Base-by-base conservation (phyloP, 1,140 invertebrate species). In the Lordiphosa stackelbergi region DNA sequence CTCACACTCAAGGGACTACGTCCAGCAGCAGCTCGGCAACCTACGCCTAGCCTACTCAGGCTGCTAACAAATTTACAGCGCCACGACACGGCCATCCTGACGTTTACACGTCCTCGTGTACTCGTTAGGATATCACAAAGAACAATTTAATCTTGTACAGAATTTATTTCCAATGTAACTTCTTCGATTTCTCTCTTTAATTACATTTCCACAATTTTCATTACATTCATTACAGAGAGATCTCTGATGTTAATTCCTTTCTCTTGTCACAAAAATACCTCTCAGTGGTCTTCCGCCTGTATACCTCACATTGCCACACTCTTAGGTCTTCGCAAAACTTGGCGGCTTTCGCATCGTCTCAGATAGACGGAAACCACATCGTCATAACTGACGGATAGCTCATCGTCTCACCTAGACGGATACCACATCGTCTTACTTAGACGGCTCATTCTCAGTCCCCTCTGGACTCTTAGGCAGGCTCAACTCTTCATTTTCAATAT, bases 41-140 rank as follows among this genome's bases (percentile, higher is more conserved):
- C 22, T 22, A 22, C 22, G 22, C 22, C 22, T 22, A 22, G 22
- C 22, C 22, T 22, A 22, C 22, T 22, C 2, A 22, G 22, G 22
- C 22, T 22, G 22, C 22, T 22, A 22, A 22, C 22, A 22, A 4
- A 22, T 22, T 22, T 3, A 22, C 22, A 22, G 22, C 22, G 22
- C 22, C 37, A 40, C 37, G 11, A 13, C 13, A 16, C 37, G 37
- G 37, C n/a, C 11, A 6, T 12, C 12, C 37, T 12, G 37, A 40
- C 37, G 11, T 13, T 40, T 13, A 40, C 37, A 40, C 37, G 37
- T 40, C 37, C 4, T 40, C 12, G 37, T 40, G 37, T 40, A 13
- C 13, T 40, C 5, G 12, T 40, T 40, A 16, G 6, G 37, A 40
- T 13, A 40, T 40, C 37, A 13, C 37, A 13, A 40, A 13, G 37